Conservation (phyloP, 1,140 invertebrate species). For the Halictus rubicundus region DNA sequence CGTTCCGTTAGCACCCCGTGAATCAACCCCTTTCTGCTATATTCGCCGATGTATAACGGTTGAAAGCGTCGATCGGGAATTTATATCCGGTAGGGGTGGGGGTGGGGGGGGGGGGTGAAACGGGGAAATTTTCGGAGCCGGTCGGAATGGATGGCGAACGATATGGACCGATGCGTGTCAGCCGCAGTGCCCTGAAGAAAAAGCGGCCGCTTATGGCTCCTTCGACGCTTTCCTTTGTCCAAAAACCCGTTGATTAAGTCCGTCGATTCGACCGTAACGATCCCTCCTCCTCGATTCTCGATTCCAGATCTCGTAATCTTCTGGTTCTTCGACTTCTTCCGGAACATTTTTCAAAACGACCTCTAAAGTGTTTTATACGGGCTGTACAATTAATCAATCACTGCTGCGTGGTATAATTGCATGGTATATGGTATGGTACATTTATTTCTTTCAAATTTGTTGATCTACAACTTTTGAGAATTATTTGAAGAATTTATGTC, state of each 20-base stretch:
- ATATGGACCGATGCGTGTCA: slow-evolving; percentile 17
- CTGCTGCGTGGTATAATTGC: too few species aligned
- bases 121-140: neutral
- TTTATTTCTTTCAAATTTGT: too few species aligned
- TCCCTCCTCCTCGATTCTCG: neutral
- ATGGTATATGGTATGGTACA: too few species aligned
- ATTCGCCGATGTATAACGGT: slow-evolving; percentile 20
- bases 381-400: too few species aligned
- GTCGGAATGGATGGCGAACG: slow-evolving; percentile 14
- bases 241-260: neutral
- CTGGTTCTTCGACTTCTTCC: too few species aligned
- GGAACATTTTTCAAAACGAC: too few species aligned
- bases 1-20: slow-evolving; percentile 10
- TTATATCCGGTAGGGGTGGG: neutral
- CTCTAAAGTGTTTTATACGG: too few species aligned
- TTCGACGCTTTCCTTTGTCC: neutral
- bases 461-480: too few species aligned
- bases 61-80: slow-evolving; percentile 21
- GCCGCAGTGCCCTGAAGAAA: neutral
- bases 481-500: too few species aligned
- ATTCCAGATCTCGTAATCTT: neutral
- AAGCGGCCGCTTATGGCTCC: slow-evolving; percentile 22
- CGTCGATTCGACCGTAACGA: neutral
- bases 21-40: slow-evolving; percentile 16
- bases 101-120: neutral